Percentiles rank a stretch among this genome's conserved stretches.
These are phyloP conservation scores for Oscheius sp. DNA, from an alignment of 2,888 invertebrate species.

Conservation along the genomic window DNA sequence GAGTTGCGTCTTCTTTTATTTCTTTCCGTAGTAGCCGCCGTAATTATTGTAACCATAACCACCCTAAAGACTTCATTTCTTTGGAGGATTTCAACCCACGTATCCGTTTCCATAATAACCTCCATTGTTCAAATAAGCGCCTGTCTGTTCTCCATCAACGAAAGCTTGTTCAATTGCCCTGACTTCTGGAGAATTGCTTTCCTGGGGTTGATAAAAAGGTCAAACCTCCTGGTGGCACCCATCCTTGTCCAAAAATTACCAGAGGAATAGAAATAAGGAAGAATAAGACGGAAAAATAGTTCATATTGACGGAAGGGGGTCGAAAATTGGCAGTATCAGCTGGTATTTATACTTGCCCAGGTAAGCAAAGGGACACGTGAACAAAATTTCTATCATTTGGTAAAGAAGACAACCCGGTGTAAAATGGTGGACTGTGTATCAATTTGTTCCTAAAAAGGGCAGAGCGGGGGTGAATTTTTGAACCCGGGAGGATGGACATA, in stretches of 20 bases:
- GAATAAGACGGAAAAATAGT: not conserved
- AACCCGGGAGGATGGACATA: no score
- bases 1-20: no score
- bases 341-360: not conserved
- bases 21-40: not conserved
- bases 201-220: no score
- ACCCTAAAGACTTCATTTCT: not conserved
- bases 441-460: no score
- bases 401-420: no score
- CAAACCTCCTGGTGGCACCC: not conserved
- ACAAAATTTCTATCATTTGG: no score
- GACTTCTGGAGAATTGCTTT: constrained; percentile 5
- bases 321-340: not conserved
- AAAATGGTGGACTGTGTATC: no score
- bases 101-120: not conserved
- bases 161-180: constrained; percentile 27
- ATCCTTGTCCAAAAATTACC: not conserved
- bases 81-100: not conserved
- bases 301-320: not conserved
- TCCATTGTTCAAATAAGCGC: not conserved
- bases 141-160: constrained; percentile 27
- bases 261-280: not conserved
- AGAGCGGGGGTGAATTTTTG: no score
- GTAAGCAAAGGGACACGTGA: no score
- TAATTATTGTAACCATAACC: not conserved